Evolutionary conservation across 2,113 vertebrate genomes (phyloP), one percentile per base, ranked within the genome.

Genomic region (Rhabdornis inornatus): DNA sequence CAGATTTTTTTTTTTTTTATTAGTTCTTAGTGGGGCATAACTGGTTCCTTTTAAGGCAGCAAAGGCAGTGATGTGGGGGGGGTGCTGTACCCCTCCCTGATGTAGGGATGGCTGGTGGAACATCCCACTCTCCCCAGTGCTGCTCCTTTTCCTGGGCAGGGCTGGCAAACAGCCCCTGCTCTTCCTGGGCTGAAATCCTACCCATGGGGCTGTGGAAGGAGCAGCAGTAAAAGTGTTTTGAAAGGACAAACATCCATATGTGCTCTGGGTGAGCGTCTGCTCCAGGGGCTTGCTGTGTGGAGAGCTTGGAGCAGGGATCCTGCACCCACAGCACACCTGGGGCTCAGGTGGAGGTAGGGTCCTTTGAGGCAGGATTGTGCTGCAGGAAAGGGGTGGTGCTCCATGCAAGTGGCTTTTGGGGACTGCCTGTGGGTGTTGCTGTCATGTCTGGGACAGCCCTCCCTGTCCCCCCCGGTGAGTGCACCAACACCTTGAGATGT

Each of bases 181-280:
- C 40, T 52, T 5, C 0, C 49, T 0, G 5, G 61, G 66, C 57
- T 83, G 55, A 61, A 53, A 74, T 81, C 60, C 42, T 31, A n/a
- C 19, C 28, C 12, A 3, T 1, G 20, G 50, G 16, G 52, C 47
- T n/a, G 18, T 28, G 64, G 49, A 88, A 82, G 77, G 40, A 92
- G 33, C 35, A 25, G 31, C 33, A 83, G 76, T 55, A 30, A 42
- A 70, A 91, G 22, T 5, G 24, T 76, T 65, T 65, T 27, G 24
- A 85, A 75, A 76, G 31, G n/a, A 52, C 45, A 53, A 49, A 13
- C 6, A 56, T 2, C 13, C 18, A 0, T 15, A 1, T 9, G 5
- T 68, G 15, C 59, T 74, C 53, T 27, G 49, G 50, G 25, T 45
- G 37, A 33, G 18, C 4, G 19, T 21, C 25, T 59, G 64, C 68